Evolutionary conservation across 2,797 vertebrate genomes (phyloP).

Genomic region (Schizothorax lantsangensis): DNA sequence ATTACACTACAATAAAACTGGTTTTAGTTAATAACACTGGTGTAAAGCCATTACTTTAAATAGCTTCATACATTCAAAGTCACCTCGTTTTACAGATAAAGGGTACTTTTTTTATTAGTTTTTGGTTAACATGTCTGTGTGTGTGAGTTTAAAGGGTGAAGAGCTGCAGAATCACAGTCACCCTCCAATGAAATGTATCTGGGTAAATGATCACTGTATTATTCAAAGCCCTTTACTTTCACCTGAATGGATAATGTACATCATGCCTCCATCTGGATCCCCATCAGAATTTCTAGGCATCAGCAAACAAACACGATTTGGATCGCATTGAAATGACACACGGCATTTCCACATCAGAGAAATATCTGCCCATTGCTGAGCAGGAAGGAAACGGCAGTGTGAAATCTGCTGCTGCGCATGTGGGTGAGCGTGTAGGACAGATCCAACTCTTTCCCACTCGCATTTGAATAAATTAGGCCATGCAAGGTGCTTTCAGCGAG

Average conservation of each 20-base stretch:
- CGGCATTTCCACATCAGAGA: background rate
- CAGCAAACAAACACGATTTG: conserved; percentile 21
- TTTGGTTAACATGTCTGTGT: conserved; percentile 6
- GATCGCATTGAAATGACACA: background rate
- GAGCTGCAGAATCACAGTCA: background rate
- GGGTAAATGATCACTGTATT: conserved; percentile 26
- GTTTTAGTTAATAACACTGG: background rate
- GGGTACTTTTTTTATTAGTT: background rate
- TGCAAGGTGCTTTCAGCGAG: background rate
- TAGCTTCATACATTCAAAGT: background rate
- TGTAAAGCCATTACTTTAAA: background rate
- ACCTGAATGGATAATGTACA: conserved; percentile 36
- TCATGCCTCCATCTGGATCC: background rate
- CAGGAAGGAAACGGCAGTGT: conserved; percentile 40
- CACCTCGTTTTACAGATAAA: conserved; percentile 9
- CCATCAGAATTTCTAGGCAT: background rate
- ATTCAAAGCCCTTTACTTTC: conserved; percentile 42
- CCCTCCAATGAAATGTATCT: conserved; percentile 5
- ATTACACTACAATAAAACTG: background rate
- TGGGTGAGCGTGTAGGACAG: conserved; percentile 27
- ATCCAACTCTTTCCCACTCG: conserved; percentile 30
- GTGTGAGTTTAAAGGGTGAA: conserved; percentile 12
- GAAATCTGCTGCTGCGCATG: conserved; percentile 35
- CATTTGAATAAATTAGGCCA: conserved; percentile 54
- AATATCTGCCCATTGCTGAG: conserved; percentile 13